Evolutionary conservation across 2,113 vertebrate genomes (phyloP).

Genomic region (Promerops cafer): DNA sequence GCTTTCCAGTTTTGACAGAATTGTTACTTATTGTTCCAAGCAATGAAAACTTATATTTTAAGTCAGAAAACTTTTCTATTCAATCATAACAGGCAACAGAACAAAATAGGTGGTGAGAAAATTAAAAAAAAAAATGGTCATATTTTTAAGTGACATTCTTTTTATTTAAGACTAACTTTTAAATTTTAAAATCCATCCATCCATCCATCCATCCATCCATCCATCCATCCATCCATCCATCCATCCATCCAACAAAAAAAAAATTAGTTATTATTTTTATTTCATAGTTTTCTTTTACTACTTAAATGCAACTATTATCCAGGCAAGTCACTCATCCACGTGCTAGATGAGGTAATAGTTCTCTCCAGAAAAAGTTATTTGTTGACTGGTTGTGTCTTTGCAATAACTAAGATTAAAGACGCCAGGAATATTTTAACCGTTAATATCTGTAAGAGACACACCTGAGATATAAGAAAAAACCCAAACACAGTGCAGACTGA

Average conservation of each 20-base stretch:
- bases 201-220: neutral
- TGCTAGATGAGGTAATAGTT: neutral
- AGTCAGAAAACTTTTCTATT: neutral
- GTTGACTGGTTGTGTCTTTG: neutral
- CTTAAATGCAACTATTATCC: neutral
- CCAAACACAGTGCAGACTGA: neutral
- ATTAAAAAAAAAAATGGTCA: too few species aligned
- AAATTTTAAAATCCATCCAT: neutral
- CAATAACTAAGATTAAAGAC: neutral
- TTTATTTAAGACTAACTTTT: neutral
- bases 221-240: neutral
- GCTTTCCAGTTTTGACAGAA: neutral
- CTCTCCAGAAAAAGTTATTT: neutral
- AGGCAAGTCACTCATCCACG: neutral
- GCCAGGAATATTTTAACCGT: neutral
- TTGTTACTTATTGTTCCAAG: neutral
- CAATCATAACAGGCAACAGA: neutral
- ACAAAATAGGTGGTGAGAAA: neutral
- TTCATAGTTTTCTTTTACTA: neutral
- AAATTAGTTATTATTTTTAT: neutral
- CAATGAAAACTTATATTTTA: neutral
- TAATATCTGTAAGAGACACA: neutral
- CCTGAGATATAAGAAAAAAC: neutral
- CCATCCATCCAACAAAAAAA: neutral
- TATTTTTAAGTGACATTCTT: rapidly evolving